Percentiles rank a stretch among this genome's conserved stretches.
Conservation (phyloP, 2,113 vertebrate species). For the Bolborhynchus lineola region DNA sequence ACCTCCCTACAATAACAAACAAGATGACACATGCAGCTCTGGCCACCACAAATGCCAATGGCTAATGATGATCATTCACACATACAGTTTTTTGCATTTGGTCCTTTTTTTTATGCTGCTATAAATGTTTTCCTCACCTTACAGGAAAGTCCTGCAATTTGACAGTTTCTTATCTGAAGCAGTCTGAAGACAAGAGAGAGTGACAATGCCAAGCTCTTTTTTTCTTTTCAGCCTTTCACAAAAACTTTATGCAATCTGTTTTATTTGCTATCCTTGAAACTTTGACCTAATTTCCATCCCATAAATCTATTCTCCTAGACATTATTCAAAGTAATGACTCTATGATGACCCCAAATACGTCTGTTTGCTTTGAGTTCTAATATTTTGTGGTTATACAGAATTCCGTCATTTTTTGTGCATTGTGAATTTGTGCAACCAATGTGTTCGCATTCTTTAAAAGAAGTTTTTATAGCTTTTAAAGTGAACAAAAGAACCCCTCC, state of each 20-base stretch:
- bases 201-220: not conserved
- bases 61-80: not conserved
- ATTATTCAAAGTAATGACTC: not conserved
- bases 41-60: not conserved
- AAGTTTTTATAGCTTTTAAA: not conserved
- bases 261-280: not conserved
- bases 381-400: not conserved
- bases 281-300: not conserved
- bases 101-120: not conserved
- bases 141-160: not conserved
- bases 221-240: not conserved
- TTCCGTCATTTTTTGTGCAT: not conserved
- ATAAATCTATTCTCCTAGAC: not conserved
- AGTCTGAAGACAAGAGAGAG: not conserved
- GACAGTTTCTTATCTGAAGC: not conserved
- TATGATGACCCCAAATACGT: not conserved
- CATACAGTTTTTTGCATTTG: not conserved
- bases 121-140: not conserved
- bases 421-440: not conserved
- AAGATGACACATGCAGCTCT: not conserved
- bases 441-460: not conserved
- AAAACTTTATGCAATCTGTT: not conserved
- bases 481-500: not conserved
- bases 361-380: not conserved
- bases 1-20: not conserved